Conservation (phyloP, 1,140 invertebrate genomes). For the Leptonema lineaticorne region DNA sequence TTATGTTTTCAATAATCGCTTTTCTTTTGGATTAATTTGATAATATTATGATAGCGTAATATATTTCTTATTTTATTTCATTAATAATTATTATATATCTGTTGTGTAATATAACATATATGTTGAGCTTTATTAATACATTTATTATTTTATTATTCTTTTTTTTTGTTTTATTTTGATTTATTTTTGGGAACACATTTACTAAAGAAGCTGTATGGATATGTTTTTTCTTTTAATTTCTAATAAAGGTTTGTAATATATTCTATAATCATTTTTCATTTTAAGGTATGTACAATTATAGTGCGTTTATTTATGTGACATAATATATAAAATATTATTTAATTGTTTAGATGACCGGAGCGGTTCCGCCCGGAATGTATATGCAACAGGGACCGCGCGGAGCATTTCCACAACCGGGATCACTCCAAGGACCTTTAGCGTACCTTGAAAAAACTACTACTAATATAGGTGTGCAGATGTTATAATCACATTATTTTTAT, state of each 20-base stretch:
- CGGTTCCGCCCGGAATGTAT: conserved; percentile 59
- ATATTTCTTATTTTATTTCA: too few relatives aligned
- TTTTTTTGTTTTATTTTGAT: conserved; percentile 18
- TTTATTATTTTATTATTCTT: conserved; percentile 6
- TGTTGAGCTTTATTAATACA: conserved; percentile 16
- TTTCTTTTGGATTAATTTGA: too few relatives aligned
- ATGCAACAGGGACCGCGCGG: conserved; percentile 56
- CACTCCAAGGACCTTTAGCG: conserved; percentile 71
- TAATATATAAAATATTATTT: conserved; percentile 15
- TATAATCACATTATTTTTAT: too few relatives aligned
- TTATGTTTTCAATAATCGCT: too few relatives aligned
- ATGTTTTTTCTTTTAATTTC: neutral
- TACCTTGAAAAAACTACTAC: conserved; percentile 80
- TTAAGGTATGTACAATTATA: neutral
- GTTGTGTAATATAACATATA: too few relatives aligned
- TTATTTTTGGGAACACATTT: neutral
- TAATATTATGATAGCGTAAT: too few relatives aligned
- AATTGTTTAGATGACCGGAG: conserved; percentile 48
- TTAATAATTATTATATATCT: too few relatives aligned
- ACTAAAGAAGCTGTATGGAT: neutral
- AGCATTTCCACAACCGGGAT: conserved; percentile 51
- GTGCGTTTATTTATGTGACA: neutral
- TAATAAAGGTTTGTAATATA: conserved; percentile 1
- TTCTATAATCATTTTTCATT: neutral
- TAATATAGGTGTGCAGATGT: conserved; percentile 82